Conservation (phyloP, 2,113 vertebrate species). For the Otolemur garnettii region DNA sequence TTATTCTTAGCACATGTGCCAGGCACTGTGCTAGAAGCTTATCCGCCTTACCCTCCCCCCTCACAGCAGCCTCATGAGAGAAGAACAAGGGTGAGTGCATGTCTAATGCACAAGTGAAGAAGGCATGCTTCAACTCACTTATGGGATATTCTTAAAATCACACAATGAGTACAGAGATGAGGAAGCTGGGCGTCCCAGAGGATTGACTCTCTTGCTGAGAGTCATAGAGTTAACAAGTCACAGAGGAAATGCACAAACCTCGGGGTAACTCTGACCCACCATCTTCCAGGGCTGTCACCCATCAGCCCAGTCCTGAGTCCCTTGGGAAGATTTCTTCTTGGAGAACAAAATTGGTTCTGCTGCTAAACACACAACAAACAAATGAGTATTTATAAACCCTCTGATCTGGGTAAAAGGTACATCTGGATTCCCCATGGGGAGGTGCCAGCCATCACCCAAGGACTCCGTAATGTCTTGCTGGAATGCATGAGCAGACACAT, state of each 20-base stretch:
- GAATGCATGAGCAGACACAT: not conserved
- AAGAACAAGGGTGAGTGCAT: not conserved
- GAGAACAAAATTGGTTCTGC: not conserved
- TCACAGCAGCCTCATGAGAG: accelerated
- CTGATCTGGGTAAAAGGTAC: not conserved
- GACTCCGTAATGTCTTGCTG: not conserved
- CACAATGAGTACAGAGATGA: not conserved
- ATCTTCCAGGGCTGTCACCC: not conserved
- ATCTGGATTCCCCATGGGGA: not conserved
- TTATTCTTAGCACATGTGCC: no score
- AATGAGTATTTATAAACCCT: not conserved
- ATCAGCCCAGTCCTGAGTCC: not conserved
- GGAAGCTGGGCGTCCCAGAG: not conserved
- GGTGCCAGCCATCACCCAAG: accelerated
- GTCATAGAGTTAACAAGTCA: not conserved
- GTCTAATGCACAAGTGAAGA: not conserved
- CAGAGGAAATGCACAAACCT: accelerated
- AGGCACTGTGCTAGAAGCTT: not conserved
- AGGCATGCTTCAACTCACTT: not conserved
- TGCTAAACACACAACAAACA: not conserved
- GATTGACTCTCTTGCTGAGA: not conserved
- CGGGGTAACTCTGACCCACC: no score
- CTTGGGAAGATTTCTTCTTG: not conserved
- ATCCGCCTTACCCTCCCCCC: not conserved
- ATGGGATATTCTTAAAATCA: no score